A percentile compares a stretch with the other conserved stretches of the same genome.
Conservation (phyloP, 2,113 vertebrate species). For the Enhydra lutris region DNA sequence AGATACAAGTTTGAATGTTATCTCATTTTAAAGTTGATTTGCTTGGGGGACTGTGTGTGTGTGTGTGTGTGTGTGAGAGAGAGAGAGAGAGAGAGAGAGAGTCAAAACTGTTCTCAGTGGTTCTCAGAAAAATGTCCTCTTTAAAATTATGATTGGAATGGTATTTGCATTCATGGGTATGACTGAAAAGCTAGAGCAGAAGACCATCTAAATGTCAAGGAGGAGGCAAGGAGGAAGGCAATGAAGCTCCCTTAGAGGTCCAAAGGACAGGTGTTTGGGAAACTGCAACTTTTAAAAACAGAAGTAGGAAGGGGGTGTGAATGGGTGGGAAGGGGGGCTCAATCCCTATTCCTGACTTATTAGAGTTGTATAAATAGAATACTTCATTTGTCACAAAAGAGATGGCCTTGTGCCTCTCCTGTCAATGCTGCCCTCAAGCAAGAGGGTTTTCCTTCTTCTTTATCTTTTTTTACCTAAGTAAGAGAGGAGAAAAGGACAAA, state of each 20-base stretch:
- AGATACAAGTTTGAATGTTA: not conserved
- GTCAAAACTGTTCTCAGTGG: not conserved
- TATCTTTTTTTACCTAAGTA: not conserved
- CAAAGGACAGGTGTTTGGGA: not conserved
- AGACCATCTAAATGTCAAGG: not conserved
- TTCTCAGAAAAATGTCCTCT: not conserved
- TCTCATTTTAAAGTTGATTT: not conserved
- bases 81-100: too few relatives aligned
- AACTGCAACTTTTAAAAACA: not conserved
- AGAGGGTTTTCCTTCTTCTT: not conserved
- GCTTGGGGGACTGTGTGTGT: not conserved
- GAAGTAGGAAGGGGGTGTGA: not conserved
- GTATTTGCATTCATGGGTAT: not conserved
- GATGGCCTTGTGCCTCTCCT: not conserved
- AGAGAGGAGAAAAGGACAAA: not conserved
- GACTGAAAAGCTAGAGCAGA: not conserved
- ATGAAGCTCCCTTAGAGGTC: not conserved
- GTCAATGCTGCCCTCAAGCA: not conserved
- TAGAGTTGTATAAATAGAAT: not conserved
- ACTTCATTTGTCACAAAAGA: not conserved
- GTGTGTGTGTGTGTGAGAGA: not conserved
- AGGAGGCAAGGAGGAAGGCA: not conserved
- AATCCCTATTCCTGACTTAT: not conserved
- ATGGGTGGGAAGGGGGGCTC: not conserved
- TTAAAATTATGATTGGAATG: not conserved